A percentile compares a stretch with the other conserved stretches of the same genome.
phyloP scores from a whole-genome alignment of 2,888 invertebrate species.

The Odontothrips loti region DNA sequence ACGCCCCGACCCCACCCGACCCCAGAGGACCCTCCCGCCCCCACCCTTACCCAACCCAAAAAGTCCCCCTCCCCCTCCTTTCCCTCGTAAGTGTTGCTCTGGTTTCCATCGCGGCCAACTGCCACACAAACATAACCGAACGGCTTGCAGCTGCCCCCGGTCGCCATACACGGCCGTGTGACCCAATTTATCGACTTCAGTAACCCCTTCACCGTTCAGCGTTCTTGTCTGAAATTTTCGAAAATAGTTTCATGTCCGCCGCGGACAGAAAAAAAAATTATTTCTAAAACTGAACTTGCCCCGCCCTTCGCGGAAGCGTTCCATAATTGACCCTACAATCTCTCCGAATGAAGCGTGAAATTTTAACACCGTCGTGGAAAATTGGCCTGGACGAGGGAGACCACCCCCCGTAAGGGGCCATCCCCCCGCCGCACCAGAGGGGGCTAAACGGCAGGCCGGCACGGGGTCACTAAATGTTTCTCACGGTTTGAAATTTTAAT shows the following conservation, averaged over 20 bases:
- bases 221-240: too few relatives aligned
- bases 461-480: not conserved
- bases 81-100: not conserved
- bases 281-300: too few relatives aligned
- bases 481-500: not conserved
- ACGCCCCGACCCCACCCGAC: not conserved
- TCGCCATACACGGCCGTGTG: not conserved
- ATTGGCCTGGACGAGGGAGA: not conserved
- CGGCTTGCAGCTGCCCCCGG: not conserved
- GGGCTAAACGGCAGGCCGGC: too few relatives aligned
- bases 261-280: too few relatives aligned
- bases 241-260: too few relatives aligned
- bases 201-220: too few relatives aligned
- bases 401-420: too few relatives aligned
- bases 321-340: not conserved
- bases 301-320: too few relatives aligned
- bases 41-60: not conserved
- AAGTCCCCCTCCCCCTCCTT: not conserved
- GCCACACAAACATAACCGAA: not conserved
- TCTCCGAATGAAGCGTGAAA: not conserved
- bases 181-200: not conserved
- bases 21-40: not conserved
- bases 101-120: not conserved
- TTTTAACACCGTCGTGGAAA: slow-evolving; percentile 6
- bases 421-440: too few relatives aligned